Conservation (phyloP, 30 jellyfish, hydroid and myxozoan genomes). For the Turritopsis dohrnii region DNA sequence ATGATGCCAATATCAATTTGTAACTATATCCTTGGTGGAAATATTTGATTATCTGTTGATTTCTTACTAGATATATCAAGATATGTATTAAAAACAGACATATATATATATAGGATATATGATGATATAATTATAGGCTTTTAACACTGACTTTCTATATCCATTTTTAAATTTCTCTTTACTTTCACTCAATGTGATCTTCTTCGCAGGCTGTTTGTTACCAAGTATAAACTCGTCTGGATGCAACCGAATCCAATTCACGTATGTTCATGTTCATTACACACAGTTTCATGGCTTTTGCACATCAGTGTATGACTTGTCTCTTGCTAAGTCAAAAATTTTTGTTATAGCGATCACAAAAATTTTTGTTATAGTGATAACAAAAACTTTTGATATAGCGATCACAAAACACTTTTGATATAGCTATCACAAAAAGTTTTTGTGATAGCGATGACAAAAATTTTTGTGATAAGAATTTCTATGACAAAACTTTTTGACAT, state of each 20-base stretch:
- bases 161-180: neutral
- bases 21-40: neutral
- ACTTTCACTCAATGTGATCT: neutral
- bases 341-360: no score
- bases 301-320: neutral
- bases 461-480: neutral
- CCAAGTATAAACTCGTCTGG: no score
- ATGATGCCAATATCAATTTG: neutral
- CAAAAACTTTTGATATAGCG: no score
- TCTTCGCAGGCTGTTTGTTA: neutral
- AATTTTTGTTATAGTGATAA: no score
- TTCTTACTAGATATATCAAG: neutral
- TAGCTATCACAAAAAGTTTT: no score
- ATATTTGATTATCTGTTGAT: neutral
- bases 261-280: neutral
- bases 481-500: neutral
- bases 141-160: neutral
- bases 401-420: no score
- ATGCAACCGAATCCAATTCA: no score
- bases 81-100: neutral
- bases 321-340: neutral
- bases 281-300: neutral
- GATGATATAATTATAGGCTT: neutral
- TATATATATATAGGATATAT: neutral
- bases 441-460: neutral